phyloP scores from a whole-genome alignment of 2,888 invertebrate species.

The Sarcophaga subvicina region DNA sequence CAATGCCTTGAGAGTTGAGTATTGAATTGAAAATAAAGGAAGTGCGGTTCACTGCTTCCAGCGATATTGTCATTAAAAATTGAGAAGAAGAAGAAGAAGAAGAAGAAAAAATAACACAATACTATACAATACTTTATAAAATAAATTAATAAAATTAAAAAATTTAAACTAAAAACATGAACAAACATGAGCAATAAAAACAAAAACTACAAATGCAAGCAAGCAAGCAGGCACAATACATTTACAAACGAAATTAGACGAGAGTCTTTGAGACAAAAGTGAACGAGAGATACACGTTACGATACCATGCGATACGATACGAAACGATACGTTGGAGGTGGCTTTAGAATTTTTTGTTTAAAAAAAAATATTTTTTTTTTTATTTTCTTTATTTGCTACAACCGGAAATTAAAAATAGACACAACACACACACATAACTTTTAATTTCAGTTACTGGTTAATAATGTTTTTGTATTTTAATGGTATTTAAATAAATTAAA shows the following conservation, averaged over 20 bases:
- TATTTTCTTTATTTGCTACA: background rate
- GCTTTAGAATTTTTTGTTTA: background rate
- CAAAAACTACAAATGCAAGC: background rate
- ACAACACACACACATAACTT: background rate
- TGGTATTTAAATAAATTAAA: too few relatives aligned
- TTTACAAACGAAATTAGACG: background rate
- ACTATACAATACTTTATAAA: background rate
- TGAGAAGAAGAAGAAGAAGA: background rate
- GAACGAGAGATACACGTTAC: background rate
- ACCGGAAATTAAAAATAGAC: slow-evolving; percentile 14
- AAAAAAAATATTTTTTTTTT: background rate
- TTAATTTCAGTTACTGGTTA: background rate
- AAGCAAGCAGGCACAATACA: background rate
- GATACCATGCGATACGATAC: background rate
- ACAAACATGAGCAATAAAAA: background rate
- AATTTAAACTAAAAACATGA: background rate
- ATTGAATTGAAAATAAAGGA: slow-evolving; percentile 6
- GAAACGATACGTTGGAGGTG: background rate
- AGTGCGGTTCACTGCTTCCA: slow-evolving; percentile 39
- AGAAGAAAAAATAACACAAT: background rate
- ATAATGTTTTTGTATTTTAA: background rate
- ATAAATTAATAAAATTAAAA: background rate
- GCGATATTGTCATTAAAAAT: slow-evolving; percentile 23
- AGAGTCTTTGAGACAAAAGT: background rate
- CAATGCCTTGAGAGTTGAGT: too few relatives aligned